Evolutionary conservation across 2,113 vertebrate genomes (phyloP).

Genomic region (Tor tambroides): DNA sequence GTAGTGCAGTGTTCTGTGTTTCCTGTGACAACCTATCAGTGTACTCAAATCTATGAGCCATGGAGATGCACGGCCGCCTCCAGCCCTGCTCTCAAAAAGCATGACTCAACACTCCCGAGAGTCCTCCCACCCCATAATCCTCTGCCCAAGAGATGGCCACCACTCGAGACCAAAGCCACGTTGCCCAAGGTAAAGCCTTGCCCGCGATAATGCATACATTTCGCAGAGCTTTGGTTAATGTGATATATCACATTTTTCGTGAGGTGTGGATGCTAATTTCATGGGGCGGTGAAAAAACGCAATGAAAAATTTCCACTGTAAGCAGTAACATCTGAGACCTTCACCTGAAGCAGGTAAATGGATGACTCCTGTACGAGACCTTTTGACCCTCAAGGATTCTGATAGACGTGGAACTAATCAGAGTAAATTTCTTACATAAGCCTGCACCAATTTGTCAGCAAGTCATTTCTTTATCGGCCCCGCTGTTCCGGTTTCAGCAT

Average conservation of each 20-base stretch:
- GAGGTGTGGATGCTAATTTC: neutral
- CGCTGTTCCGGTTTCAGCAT: conserved; percentile 46
- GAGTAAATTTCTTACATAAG: conserved; percentile 49
- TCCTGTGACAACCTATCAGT: conserved; percentile 54
- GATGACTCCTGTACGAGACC: conserved; percentile 4
- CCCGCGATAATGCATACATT: conserved; percentile 4
- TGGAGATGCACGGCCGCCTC: conserved; percentile 48
- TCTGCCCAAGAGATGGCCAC: conserved; percentile 34
- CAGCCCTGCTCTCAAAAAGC: conserved; percentile 39
- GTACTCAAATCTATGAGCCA: conserved; percentile 57
- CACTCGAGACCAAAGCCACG: conserved; percentile 8
- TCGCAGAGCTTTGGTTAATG: conserved; percentile 19
- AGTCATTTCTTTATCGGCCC: conserved; percentile 43
- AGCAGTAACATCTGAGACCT: conserved; percentile 10
- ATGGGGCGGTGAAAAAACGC: conserved; percentile 8
- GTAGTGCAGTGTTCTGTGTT: conserved; percentile 53
- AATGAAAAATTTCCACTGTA: neutral
- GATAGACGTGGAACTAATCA: conserved; percentile 50
- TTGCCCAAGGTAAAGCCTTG: conserved; percentile 23
- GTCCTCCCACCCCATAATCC: conserved; percentile 10
- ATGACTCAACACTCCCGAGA: conserved; percentile 12
- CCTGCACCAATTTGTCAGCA: conserved; percentile 32
- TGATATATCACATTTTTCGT: neutral
- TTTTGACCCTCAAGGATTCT: conserved; percentile 24
- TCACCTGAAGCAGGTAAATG: conserved; percentile 34